Base-by-base conservation (phyloP, 2,888 invertebrate genomes). In the Trachelus stipa region DNA sequence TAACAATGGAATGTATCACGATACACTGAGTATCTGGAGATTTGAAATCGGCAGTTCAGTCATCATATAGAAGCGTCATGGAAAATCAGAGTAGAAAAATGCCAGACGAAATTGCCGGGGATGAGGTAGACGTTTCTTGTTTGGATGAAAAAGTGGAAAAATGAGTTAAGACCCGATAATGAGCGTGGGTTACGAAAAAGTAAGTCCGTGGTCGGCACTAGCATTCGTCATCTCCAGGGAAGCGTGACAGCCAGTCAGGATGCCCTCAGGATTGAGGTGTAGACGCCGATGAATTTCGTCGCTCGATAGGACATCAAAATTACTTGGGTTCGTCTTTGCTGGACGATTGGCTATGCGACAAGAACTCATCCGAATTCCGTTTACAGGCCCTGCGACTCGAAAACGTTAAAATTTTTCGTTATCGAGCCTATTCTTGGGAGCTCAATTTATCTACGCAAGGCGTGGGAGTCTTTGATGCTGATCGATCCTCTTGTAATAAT, bases 181-280 rank as follows among this genome's bases (percentile, higher is more conserved):
- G 78, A 78, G 78, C 35, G 30, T 11, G 71, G 76, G 69, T 35
- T 35, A 15, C 56, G 56, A 78, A 78, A 78, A 78, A 76, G 37
- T 73, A 12, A 71, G 73, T 73, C 9, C 76, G 78, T 76, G 71
- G 75, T 40, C 75, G 73, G 73, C 69, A 71, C 76, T 37, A 73
- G 78, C 78, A 78, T 78, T 78, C 78, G 78, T 78, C 34, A 76
- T 68, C 73, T 78, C 73, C 75, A 78, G 56, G 78, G 78, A 76
- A 76, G 73, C 78, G 76, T 78, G 68, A 78, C 76, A 35, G 73
- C 75, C 69, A 23, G 56, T 56, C 56, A 56, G 56, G 56, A 56
- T 56, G 74, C 77, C 23, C 56, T 56, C 56, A 56, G 56, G 23
- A 56, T 56, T 56, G 23, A 56, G 56, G 56, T 56, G 23, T 56